Evolutionary conservation across 2,888 invertebrate genomes (phyloP).

Genomic region (Cephonodes hylas): DNA sequence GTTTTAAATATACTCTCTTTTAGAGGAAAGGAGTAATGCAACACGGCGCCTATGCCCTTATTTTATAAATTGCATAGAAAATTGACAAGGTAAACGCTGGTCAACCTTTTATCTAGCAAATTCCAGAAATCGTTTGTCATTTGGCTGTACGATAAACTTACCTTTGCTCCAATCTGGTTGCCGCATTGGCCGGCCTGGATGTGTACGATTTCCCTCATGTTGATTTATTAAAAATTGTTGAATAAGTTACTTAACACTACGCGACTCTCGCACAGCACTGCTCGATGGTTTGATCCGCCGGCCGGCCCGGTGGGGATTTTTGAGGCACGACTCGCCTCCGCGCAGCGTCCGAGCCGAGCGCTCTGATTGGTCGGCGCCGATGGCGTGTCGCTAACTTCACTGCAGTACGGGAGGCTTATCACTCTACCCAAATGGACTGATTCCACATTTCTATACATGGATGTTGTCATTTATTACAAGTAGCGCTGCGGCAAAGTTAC

Average conservation of each 20-base stretch:
- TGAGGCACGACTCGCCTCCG: slow-evolving; percentile 75
- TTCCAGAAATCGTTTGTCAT: background rate
- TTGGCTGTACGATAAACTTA: slow-evolving; percentile 33
- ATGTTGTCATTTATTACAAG: slow-evolving; percentile 18
- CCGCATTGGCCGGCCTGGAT: slow-evolving; percentile 92
- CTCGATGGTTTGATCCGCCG: slow-evolving; percentile 68
- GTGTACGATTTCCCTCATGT: slow-evolving; percentile 92
- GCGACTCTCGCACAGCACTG: slow-evolving; percentile 69
- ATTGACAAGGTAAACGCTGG: background rate
- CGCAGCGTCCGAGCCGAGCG: slow-evolving; percentile 44
- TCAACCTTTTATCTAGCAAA: background rate
- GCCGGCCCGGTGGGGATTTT: slow-evolving; percentile 66
- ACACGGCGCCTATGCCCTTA: slow-evolving; percentile 24
- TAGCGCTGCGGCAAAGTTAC: slow-evolving; percentile 13
- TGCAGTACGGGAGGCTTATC: slow-evolving; percentile 40
- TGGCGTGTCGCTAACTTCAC: slow-evolving; percentile 55
- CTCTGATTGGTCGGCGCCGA: slow-evolving; percentile 57
- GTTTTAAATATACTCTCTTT: slow-evolving; percentile 40
- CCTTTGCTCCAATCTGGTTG: slow-evolving; percentile 89
- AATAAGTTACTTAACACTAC: slow-evolving; percentile 70
- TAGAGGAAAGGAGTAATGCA: slow-evolving; percentile 53
- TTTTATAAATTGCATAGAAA: background rate
- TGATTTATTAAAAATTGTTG: slow-evolving; percentile 60
- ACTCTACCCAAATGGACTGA: slow-evolving; percentile 50
- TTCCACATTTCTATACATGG: slow-evolving; percentile 54